Percentiles rank a stretch among this genome's conserved stretches.
These are phyloP conservation scores for Chirona hameri DNA, from an alignment of 2,888 invertebrate genomes.

Conservation along the genomic window DNA sequence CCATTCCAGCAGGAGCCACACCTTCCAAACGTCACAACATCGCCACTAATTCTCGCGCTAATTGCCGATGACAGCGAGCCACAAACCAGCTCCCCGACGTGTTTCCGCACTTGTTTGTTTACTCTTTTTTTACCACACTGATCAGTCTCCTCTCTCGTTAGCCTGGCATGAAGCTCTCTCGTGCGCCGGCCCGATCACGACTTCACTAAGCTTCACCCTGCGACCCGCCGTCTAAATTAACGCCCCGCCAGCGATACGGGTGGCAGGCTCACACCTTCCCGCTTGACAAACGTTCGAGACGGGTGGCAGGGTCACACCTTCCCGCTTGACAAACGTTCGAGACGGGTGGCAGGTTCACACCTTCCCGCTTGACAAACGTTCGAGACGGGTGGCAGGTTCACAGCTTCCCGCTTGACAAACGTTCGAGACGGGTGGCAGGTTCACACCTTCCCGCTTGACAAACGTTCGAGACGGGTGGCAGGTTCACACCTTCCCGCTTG, in stretches of 20 bases:
- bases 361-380: background rate
- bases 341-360: background rate
- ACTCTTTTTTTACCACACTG: no score
- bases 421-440: background rate
- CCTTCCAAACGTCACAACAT: no score
- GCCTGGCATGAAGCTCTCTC: no score
- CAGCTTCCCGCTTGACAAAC: background rate
- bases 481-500: background rate
- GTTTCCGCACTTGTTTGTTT: no score
- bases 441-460: conserved; percentile 1
- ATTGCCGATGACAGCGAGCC: no score
- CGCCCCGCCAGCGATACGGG: background rate
- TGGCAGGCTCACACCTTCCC: background rate
- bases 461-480: background rate
- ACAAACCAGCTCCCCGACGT: no score
- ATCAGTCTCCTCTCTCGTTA: no score
- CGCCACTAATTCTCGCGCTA: no score
- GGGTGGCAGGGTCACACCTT: background rate
- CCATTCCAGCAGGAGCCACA: no score
- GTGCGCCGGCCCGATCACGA: no score
- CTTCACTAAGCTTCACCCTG: background rate
- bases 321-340: background rate
- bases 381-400: background rate
- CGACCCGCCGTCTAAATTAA: background rate
- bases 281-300: background rate